phyloP scores from a whole-genome alignment of 2,797 vertebrate species.

The Prunella strophiata region DNA sequence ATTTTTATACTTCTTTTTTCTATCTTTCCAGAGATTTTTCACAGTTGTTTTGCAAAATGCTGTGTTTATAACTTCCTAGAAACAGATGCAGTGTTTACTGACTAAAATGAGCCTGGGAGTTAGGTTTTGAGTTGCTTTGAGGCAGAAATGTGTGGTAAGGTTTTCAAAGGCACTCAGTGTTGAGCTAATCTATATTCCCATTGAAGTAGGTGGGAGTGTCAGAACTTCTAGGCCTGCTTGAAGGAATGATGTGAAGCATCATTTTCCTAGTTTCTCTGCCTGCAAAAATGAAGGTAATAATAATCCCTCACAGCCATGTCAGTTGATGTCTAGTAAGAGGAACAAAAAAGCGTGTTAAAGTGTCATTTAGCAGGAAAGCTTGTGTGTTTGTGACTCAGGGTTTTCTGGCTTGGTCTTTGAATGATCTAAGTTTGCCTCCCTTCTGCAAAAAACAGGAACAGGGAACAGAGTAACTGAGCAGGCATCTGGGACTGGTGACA shows the following conservation, averaged over 20 bases:
- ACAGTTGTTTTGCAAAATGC: conserved; percentile 4
- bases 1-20: background rate
- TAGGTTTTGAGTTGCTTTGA: background rate
- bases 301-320: background rate
- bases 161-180: background rate
- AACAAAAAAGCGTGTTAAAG: background rate
- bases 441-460: background rate
- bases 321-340: background rate
- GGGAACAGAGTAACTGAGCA: background rate
- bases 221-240: background rate
- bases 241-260: background rate
- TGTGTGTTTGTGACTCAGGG: background rate
- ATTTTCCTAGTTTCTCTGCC: conserved; percentile 16
- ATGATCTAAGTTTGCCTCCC: background rate
- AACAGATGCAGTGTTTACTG: conserved; percentile 6
- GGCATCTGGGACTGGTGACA: background rate
- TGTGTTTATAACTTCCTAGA: background rate
- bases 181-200: background rate
- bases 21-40: background rate
- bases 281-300: background rate
- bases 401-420: background rate
- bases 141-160: background rate
- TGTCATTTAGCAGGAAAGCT: background rate
- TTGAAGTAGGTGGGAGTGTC: background rate
- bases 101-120: background rate